Conservation (phyloP, 2,888 invertebrate species). For the Ichneumoninae sp. region DNA sequence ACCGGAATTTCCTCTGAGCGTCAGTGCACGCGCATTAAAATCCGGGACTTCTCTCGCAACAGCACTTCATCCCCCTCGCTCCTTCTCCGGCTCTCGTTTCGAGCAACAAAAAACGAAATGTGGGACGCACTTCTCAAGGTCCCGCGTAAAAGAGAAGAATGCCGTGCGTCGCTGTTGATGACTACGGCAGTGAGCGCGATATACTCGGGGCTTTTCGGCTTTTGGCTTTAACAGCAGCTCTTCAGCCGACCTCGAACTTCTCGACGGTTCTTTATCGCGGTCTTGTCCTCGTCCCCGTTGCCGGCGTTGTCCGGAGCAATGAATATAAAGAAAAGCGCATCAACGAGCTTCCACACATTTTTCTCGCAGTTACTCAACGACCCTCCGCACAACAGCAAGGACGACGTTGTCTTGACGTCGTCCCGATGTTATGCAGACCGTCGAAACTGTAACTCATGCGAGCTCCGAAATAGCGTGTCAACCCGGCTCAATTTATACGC, state of each 20-base stretch:
- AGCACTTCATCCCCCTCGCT: slow-evolving; percentile 20
- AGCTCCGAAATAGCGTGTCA: background rate
- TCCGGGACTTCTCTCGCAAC: slow-evolving; percentile 9
- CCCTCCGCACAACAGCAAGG: background rate
- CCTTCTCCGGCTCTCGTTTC: slow-evolving; percentile 15
- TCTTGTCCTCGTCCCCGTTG: slow-evolving; percentile 12
- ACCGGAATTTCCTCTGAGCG: background rate
- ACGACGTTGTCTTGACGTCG: background rate
- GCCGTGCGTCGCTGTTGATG: background rate
- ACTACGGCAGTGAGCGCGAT: slow-evolving; percentile 8
- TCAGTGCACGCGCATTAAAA: slow-evolving; percentile 11
- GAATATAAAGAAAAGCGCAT: slow-evolving; percentile 25
- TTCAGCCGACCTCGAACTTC: slow-evolving; percentile 53
- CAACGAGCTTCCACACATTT: slow-evolving; percentile 1
- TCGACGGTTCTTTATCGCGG: background rate
- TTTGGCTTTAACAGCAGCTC: slow-evolving; percentile 34
- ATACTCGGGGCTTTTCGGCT: slow-evolving; percentile 19
- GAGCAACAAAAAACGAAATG: slow-evolving; percentile 17
- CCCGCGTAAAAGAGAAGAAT: slow-evolving; percentile 24
- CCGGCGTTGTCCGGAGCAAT: slow-evolving; percentile 9
- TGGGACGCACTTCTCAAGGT: slow-evolving; percentile 39
- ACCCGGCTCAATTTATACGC: background rate
- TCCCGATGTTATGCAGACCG: background rate
- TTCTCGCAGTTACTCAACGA: background rate
- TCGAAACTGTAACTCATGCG: background rate